Base-by-base conservation (phyloP, 2,888 invertebrate species). In the Erannis defoliaria region DNA sequence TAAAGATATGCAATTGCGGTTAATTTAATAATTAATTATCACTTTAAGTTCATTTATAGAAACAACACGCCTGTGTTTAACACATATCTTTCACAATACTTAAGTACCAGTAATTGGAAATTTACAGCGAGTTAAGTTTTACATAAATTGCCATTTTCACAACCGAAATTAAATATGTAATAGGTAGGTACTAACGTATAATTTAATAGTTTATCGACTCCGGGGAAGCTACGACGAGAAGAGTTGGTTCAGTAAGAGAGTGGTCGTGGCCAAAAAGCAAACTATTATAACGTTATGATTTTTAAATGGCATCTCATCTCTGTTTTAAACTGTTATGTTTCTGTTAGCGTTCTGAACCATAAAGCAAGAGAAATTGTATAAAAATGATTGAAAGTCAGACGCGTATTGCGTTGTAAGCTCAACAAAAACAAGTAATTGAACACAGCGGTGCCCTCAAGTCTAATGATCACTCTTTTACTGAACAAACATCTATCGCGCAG, bases 111-210 rank as follows among this genome's bases (percentile, higher is more conserved):
- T 84, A 85, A 83, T 82, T 82, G 85, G 83, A 84, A 83, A 89
- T 89, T 87, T 88, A 89, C 76, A 87, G 85, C 87, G 85, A 87
- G 85, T 85, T 80, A 85, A 88, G 82, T 85, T 83, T 88, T 88
- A 91, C 84, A 88, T 86, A 90, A 90, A 91, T 92, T 92, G 92
- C 92, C 87, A 90, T 90, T 89, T 90, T 93, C 93, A 93, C 93
- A 93, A 93, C 93, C 93, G 89, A 93, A 93, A 93, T 92, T 90
- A 93, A 93, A 93, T 91, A 90, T 89, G 85, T 87, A 84, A 77
- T 85, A 86, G 84, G 84, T 85, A 85, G 83, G 85, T 88, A 83
- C 85, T 87, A 86, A 84, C 76, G 78, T 81, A 85, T 87, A 89
- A 89, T 85, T 87, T 88, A 90, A 89, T 84, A 88, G 84, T 83